Percentiles rank a stretch among this genome's conserved stretches.
Conservation (phyloP, 2,113 vertebrate species). For the Poeciliopsis turrubarensis region DNA sequence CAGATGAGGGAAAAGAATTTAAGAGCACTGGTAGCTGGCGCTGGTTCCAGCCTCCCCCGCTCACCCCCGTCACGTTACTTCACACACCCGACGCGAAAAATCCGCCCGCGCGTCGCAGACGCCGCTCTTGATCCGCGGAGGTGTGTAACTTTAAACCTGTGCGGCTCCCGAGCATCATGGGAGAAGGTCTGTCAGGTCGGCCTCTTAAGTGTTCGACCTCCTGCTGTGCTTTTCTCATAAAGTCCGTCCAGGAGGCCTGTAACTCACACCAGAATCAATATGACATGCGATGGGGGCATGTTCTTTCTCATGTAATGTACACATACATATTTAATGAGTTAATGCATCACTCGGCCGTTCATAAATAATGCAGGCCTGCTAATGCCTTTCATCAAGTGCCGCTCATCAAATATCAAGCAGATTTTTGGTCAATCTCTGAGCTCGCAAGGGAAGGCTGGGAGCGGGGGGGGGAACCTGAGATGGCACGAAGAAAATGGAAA, state of each 20-base stretch:
- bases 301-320: slow-evolving; percentile 76
- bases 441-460: not conserved
- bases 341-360: slow-evolving; percentile 72
- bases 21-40: slow-evolving; percentile 51
- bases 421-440: slow-evolving; percentile 64
- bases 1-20: slow-evolving; percentile 66
- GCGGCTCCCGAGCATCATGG: slow-evolving; percentile 32
- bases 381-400: slow-evolving; percentile 74
- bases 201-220: slow-evolving; percentile 61
- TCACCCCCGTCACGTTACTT: slow-evolving; percentile 45
- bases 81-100: slow-evolving; percentile 64
- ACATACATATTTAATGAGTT: slow-evolving; percentile 77
- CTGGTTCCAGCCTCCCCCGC: slow-evolving; percentile 25
- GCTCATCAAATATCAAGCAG: slow-evolving; percentile 78
- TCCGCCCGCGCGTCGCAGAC: slow-evolving; percentile 62
- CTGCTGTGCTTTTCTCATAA: slow-evolving; percentile 61
- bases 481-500: slow-evolving; percentile 29
- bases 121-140: slow-evolving; percentile 42
- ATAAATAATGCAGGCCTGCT: slow-evolving; percentile 75
- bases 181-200: slow-evolving; percentile 43
- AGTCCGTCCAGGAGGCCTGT: slow-evolving; percentile 54
- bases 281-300: slow-evolving; percentile 73
- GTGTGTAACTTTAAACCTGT: slow-evolving; percentile 47
- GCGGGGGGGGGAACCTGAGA: slow-evolving; percentile 55
- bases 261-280: slow-evolving; percentile 77